phyloP scores from a whole-genome alignment of 2,888 invertebrate species.

The Lottia gigantea region DNA sequence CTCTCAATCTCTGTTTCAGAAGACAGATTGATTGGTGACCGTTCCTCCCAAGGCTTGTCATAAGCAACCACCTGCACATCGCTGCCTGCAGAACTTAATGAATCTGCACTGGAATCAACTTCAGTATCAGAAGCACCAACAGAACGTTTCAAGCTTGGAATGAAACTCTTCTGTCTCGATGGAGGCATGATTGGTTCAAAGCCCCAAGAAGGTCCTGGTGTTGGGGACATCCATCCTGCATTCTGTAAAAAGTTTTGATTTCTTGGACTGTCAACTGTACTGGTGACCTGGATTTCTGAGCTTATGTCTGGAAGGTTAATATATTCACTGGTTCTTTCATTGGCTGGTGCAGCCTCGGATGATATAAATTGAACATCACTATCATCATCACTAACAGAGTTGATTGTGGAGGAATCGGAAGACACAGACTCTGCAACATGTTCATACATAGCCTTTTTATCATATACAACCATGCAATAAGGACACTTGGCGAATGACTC shows the following conservation, averaged over 20 bases:
- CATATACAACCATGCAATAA: slow-evolving; percentile 82
- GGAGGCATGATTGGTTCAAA: slow-evolving; percentile 17
- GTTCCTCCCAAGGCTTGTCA: slow-evolving; percentile 76
- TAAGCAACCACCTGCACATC: slow-evolving; percentile 73
- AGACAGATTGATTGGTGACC: slow-evolving; percentile 72
- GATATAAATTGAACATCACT: slow-evolving; percentile 17
- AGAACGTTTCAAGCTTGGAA: slow-evolving; percentile 9
- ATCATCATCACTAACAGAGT: slow-evolving; percentile 16
- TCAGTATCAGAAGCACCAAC: slow-evolving; percentile 10
- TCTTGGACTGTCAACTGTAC: slow-evolving; percentile 8
- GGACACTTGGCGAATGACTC: slow-evolving; percentile 87
- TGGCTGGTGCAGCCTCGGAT: slow-evolving; percentile 12
- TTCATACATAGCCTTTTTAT: slow-evolving; percentile 64
- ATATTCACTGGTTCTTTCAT: slow-evolving; percentile 51
- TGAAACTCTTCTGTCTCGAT: background rate
- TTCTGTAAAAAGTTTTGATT: slow-evolving; percentile 10
- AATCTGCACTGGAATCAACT: slow-evolving; percentile 15
- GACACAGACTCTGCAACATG: slow-evolving; percentile 38
- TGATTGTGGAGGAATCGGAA: slow-evolving; percentile 27
- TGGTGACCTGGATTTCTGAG: slow-evolving; percentile 18
- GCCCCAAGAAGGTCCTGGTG: slow-evolving; percentile 52
- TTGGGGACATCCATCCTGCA: slow-evolving; percentile 60
- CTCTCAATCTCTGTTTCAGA: slow-evolving; percentile 46
- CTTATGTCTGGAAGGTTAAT: slow-evolving; percentile 41
- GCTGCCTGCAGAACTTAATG: slow-evolving; percentile 33